phyloP scores from a whole-genome alignment of 2,113 vertebrate genomes.

The Donacobius atricapilla region DNA sequence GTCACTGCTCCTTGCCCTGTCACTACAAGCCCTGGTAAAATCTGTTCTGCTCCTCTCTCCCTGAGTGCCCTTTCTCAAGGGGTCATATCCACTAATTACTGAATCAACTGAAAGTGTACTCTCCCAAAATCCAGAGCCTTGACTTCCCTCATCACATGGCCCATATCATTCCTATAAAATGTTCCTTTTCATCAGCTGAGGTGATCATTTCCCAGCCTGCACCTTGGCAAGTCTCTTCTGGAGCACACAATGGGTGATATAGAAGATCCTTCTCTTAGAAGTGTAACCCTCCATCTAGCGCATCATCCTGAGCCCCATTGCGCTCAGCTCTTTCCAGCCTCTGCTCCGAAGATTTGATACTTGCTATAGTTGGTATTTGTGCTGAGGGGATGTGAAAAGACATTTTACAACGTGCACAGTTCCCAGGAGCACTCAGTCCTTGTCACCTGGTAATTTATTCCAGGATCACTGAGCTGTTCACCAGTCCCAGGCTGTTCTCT shows the following conservation, averaged over 20 bases:
- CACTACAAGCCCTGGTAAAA: neutral
- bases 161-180: neutral
- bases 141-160: neutral
- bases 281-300: no score
- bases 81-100: neutral
- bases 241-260: neutral
- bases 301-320: neutral
- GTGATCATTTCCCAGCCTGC: neutral
- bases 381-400: neutral
- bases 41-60: neutral
- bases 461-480: neutral
- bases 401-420: neutral
- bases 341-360: neutral
- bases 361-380: neutral
- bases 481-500: neutral
- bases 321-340: neutral
- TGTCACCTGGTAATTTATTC: neutral
- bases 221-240: neutral
- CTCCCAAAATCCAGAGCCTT: neutral
- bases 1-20: neutral
- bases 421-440: neutral
- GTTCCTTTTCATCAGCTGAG: neutral
- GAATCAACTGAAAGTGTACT: neutral
- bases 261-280: neutral
- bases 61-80: neutral